These are phyloP conservation scores for Drosophila setosimentum DNA, from an alignment of 2,888 invertebrate genomes.

Conservation along the genomic window DNA sequence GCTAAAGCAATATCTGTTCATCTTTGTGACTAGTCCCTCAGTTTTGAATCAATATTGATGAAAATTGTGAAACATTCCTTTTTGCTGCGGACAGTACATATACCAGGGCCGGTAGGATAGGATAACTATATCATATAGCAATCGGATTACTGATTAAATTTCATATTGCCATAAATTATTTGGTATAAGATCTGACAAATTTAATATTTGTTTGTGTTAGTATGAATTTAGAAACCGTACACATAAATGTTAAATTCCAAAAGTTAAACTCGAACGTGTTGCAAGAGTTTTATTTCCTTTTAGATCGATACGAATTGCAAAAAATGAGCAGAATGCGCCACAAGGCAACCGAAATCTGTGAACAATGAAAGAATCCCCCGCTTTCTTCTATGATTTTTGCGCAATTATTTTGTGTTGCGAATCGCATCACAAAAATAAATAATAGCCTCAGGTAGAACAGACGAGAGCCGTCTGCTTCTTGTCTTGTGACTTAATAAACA, in stretches of 20 bases:
- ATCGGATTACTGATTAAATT: neutral
- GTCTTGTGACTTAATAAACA: slow-evolving; percentile 36
- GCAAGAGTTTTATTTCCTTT: neutral
- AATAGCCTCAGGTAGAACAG: slow-evolving; percentile 37
- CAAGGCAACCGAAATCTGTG: slow-evolving; percentile 7
- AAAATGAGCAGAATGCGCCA: neutral
- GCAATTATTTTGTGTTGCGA: slow-evolving; percentile 30
- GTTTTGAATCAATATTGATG: neutral
- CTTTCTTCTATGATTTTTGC: slow-evolving; percentile 12
- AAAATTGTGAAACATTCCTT: neutral
- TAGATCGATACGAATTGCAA: neutral
- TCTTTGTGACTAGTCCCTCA: neutral
- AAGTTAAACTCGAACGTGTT: neutral
- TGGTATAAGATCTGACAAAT: neutral
- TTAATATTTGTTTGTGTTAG: neutral
- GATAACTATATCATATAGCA: neutral
- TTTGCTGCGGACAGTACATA: neutral
- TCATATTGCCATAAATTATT: neutral
- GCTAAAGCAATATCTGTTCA: neutral
- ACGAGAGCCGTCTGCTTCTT: slow-evolving; percentile 1
- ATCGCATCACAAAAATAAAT: slow-evolving; percentile 11
- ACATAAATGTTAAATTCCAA: neutral
- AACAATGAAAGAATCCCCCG: slow-evolving; percentile 18
- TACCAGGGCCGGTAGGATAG: neutral
- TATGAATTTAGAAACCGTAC: too few relatives aligned